Evolutionary conservation across 2,888 invertebrate genomes (phyloP).

Genomic region (Rhagium mordax): DNA sequence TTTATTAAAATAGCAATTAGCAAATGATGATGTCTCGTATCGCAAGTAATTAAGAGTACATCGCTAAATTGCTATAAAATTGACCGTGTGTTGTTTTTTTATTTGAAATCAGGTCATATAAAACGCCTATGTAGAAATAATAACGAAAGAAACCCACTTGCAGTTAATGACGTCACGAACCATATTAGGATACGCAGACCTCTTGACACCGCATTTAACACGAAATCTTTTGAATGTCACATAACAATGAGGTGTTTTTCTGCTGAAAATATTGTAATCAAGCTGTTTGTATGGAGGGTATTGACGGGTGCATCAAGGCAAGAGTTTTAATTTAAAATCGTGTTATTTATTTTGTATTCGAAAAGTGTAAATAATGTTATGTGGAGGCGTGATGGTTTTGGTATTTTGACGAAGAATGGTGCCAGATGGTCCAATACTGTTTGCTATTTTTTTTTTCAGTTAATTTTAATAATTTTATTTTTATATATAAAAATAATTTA

Average conservation of each 20-base stretch:
- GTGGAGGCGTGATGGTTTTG: background rate
- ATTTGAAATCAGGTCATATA: slow-evolving; percentile 41
- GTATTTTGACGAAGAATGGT: background rate
- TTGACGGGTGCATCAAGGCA: background rate
- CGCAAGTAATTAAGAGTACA: slow-evolving; percentile 23
- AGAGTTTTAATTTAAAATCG: background rate
- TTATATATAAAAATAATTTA: no score
- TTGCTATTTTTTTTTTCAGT: no score
- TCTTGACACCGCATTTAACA: slow-evolving; percentile 40
- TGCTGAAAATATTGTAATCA: background rate
- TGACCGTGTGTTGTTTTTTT: slow-evolving; percentile 35
- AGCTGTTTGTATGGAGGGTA: background rate
- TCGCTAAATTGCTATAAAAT: slow-evolving; percentile 29
- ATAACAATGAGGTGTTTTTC: slow-evolving; percentile 36
- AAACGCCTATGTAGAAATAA: slow-evolving; percentile 43
- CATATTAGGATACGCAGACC: slow-evolving; percentile 54
- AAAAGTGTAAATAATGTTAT: background rate
- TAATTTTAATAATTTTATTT: no score
- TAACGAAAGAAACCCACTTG: slow-evolving; percentile 52
- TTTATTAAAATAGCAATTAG: slow-evolving; percentile 5
- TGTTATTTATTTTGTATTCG: background rate
- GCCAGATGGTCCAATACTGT: no score
- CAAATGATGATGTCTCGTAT: slow-evolving; percentile 1
- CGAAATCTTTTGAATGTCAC: slow-evolving; percentile 37
- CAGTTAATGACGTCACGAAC: slow-evolving; percentile 53